Conservation (phyloP, 2,797 vertebrate species). For the Mallotus villosus region DNA sequence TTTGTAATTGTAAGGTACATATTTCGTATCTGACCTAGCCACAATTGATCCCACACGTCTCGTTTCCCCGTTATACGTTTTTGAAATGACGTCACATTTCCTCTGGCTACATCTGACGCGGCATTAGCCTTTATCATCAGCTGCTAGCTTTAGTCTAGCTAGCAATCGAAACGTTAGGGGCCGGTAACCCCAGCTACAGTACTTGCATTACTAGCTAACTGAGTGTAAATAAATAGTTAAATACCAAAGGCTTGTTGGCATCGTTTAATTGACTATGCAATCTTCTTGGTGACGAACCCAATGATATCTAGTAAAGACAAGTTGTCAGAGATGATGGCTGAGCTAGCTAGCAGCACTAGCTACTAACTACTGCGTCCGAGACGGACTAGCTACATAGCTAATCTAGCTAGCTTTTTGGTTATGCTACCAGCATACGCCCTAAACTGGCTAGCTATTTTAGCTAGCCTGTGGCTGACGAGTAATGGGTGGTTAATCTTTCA, state of each 20-base stretch:
- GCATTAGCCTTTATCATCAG: constrained; percentile 40
- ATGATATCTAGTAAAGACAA: too few species aligned
- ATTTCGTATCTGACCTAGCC: background rate
- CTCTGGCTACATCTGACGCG: constrained; percentile 61
- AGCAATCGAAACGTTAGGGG: background rate
- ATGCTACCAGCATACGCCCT: background rate
- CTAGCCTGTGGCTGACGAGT: too few species aligned
- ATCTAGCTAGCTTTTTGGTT: background rate
- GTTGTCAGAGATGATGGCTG: constrained; percentile 15
- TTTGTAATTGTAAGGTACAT: background rate
- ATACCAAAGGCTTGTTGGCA: too few species aligned
- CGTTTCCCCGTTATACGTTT: constrained; percentile 10
- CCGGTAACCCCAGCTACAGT: too few species aligned
- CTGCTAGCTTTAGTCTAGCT: constrained; percentile 26
- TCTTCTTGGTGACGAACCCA: too few species aligned
- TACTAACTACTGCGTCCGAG: too few species aligned
- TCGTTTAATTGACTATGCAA: too few species aligned
- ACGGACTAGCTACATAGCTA: background rate
- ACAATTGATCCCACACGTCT: background rate
- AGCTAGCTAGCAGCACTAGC: background rate
- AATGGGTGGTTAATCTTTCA: too few species aligned
- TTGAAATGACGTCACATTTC: constrained; percentile 50
- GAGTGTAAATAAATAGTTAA: too few species aligned
- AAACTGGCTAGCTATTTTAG: background rate
- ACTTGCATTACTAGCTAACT: too few species aligned